A percentile compares a stretch with the other conserved stretches of the same genome.
phyloP scores from a whole-genome alignment of 2,888 invertebrate species.

The Augiades crinisus region DNA sequence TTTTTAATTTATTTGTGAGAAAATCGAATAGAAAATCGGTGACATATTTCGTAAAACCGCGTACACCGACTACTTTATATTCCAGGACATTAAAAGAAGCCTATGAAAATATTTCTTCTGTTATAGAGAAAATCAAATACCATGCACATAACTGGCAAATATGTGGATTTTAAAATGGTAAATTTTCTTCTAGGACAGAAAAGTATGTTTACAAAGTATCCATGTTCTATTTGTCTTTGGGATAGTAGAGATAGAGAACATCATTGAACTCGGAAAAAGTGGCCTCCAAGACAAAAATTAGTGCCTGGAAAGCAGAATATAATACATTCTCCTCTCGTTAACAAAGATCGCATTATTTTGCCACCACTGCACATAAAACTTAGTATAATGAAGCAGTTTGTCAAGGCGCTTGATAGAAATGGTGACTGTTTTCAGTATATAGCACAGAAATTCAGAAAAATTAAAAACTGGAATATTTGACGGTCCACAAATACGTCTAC shows the following conservation, averaged over 20 bases:
- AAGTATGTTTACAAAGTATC: conserved; percentile 25
- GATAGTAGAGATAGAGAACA: background rate
- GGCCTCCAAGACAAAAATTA: conserved; percentile 14
- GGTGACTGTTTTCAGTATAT: conserved; percentile 20
- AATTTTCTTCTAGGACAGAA: conserved; percentile 27
- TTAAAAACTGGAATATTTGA: conserved; percentile 26
- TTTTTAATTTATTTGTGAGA: too few species aligned
- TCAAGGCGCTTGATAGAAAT: conserved; percentile 27
- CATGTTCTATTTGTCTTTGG: conserved; percentile 14
- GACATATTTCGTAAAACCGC: too few species aligned
- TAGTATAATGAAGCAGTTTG: conserved; percentile 29
- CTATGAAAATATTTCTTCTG: too few species aligned
- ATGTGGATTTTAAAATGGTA: conserved; percentile 17
- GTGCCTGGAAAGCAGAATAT: conserved; percentile 26
- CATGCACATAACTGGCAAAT: too few species aligned
- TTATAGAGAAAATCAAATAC: too few species aligned
- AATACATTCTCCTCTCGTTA: conserved; percentile 23
- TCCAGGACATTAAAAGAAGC: too few species aligned
- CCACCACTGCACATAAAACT: conserved; percentile 30
- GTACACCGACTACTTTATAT: too few species aligned
- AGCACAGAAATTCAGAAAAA: conserved; percentile 27
- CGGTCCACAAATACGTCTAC: conserved; percentile 20
- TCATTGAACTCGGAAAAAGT: background rate
- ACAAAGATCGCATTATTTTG: conserved; percentile 22
- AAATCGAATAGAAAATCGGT: too few species aligned